A percentile compares a stretch with the other conserved stretches of the same genome.
Conservation (phyloP, 2,888 invertebrate species). For the Hoplodrina ambigua region DNA sequence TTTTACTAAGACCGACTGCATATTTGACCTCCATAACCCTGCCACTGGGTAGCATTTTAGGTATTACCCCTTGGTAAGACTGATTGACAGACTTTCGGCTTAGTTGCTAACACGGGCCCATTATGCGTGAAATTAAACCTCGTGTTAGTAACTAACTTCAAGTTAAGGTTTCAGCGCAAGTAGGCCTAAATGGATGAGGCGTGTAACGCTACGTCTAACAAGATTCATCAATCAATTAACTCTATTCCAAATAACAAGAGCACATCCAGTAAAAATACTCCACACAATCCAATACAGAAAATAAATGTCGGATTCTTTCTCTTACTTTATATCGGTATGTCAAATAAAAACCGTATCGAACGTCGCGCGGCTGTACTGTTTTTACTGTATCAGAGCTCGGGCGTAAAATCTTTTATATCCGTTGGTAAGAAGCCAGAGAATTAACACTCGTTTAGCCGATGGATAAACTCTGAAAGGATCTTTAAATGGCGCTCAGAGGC, state of each 20-base stretch:
- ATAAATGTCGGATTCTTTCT: conserved; percentile 46
- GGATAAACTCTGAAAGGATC: conserved; percentile 76
- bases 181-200: conserved; percentile 5
- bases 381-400: conserved; percentile 44
- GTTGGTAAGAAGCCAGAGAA: conserved; percentile 59
- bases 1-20: too few species aligned
- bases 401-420: conserved; percentile 69
- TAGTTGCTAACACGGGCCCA: too few species aligned
- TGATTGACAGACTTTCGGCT: too few species aligned
- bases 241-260: conserved; percentile 36
- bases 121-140: too few species aligned
- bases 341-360: conserved; percentile 60
- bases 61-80: too few species aligned
- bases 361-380: conserved; percentile 39
- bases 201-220: conserved; percentile 23
- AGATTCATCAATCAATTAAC: conserved; percentile 53
- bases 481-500: conserved; percentile 76
- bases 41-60: too few species aligned
- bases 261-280: conserved; percentile 43
- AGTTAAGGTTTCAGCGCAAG: too few species aligned
- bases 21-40: too few species aligned
- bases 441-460: conserved; percentile 69
- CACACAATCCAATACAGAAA: conserved; percentile 38
- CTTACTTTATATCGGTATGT: conserved; percentile 49
- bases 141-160: too few species aligned